These are phyloP conservation scores for Spea multiplicata DNA, from an alignment of 2,113 vertebrate genomes.

Conservation along the genomic window DNA sequence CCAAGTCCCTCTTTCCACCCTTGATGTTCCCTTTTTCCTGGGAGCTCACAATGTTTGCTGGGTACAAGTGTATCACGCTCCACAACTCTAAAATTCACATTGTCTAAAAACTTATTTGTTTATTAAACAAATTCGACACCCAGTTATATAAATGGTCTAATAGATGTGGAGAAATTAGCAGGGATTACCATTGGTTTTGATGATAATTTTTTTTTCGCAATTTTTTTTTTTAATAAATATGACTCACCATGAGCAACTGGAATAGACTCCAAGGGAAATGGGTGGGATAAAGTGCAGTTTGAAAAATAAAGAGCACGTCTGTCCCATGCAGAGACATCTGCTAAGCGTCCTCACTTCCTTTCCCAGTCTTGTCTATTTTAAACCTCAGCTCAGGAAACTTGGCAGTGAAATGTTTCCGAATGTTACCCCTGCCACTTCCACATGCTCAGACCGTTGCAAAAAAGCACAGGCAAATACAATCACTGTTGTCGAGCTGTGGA, in stretches of 20 bases:
- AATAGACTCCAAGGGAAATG: conserved; percentile 63
- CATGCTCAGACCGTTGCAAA: conserved; percentile 58
- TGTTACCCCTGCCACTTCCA: conserved; percentile 65
- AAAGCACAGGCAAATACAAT: conserved; percentile 21
- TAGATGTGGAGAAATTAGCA: too few species aligned
- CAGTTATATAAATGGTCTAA: too few species aligned
- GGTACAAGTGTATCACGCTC: too few species aligned
- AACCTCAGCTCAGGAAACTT: conserved; percentile 68
- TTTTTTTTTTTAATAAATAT: too few species aligned
- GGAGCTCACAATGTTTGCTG: too few species aligned
- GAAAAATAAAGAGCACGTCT: conserved; percentile 60
- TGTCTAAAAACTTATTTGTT: too few species aligned
- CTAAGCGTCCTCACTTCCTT: conserved; percentile 64
- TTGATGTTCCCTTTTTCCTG: too few species aligned
- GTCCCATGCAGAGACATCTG: conserved; percentile 57
- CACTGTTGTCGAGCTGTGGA: conserved; percentile 24
- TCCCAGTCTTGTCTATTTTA: conserved; percentile 73
- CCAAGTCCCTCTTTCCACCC: too few species aligned
- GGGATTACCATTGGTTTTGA: too few species aligned
- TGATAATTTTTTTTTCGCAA: too few species aligned
- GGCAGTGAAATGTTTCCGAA: conserved; percentile 69
- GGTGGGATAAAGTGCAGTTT: conserved; percentile 55
- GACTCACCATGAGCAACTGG: conserved; percentile 40
- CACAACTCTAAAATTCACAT: too few species aligned
- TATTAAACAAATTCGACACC: too few species aligned